These are phyloP conservation scores for Onchidella celtica DNA, from an alignment of 2,888 invertebrate genomes.

Conservation along the genomic window DNA sequence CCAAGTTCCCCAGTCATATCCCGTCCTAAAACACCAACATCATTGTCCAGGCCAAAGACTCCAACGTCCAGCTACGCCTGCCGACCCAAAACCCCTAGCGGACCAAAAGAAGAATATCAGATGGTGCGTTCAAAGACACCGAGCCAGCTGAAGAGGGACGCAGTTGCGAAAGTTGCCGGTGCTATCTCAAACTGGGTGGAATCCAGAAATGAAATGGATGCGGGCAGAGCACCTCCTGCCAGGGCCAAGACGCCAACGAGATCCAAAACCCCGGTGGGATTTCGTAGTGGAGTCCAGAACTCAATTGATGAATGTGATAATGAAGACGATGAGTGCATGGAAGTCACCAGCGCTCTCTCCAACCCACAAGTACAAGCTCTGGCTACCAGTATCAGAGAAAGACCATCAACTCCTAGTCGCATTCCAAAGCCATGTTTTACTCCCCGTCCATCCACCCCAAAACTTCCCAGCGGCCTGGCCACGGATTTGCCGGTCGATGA, in stretches of 20 bases:
- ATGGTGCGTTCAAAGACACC: slow-evolving; percentile 48
- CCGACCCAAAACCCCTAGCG: slow-evolving; percentile 28
- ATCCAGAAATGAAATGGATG: slow-evolving; percentile 13
- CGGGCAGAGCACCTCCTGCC: background rate
- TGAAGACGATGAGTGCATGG: slow-evolving; percentile 30
- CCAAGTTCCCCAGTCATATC: background rate
- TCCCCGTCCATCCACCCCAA: slow-evolving; percentile 50
- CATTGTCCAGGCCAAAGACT: slow-evolving; percentile 53
- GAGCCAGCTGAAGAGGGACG: slow-evolving; percentile 43
- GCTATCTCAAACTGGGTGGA: slow-evolving; percentile 49
- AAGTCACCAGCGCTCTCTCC: background rate
- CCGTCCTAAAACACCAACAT: slow-evolving; percentile 32
- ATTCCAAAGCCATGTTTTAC: slow-evolving; percentile 53
- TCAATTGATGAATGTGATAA: background rate
- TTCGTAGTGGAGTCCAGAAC: slow-evolving; percentile 11
- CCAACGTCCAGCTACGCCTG: slow-evolving; percentile 34
- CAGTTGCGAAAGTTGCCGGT: slow-evolving; percentile 49
- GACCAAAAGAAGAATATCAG: slow-evolving; percentile 38
- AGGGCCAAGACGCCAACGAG: slow-evolving; percentile 44
- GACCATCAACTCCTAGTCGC: slow-evolving; percentile 54
- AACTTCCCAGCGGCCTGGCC: background rate
- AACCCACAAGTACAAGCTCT: background rate
- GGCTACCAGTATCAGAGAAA: slow-evolving; percentile 28
- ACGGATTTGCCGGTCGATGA: background rate
- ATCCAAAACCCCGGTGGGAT: slow-evolving; percentile 28